Base-by-base conservation (phyloP, 37 sponge, comb jelly and placozoan species). In the Halisarca cf. caerulea region DNA sequence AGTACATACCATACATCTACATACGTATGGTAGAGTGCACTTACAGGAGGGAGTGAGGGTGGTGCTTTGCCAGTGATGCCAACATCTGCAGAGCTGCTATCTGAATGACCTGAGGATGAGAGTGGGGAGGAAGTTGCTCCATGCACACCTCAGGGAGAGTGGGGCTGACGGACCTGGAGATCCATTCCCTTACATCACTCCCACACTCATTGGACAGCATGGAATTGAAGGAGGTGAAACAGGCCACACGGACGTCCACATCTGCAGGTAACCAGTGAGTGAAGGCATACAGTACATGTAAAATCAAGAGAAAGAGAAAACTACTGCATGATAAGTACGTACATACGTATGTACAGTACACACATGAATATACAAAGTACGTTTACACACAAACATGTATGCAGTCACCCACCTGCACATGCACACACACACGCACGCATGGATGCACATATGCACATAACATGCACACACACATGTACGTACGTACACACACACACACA, bases 161-260 rank as follows among this genome's bases (percentile, higher is more conserved):
- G 42, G 77, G 77, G 21, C 45, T 40, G 25, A 37, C 45, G 24
- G 42, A 74, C 6, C 45, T 59, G 0, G 66, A 27, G 35, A 93
- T 55, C 94, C 94, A 93, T 3, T 8, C 36, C 78, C 78, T 78
- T 59, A 93, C 88, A 57, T 93, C 94, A 36, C 20, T 43, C 17
- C 77, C 55, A 37, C 82, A 85, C 39, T 32, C 25, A 4, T 58
- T 80, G 80, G 88, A 89, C n/a, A 93, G 57, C 33, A 90, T 40
- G 21, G 94, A 84, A 45, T 81, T 84, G 57, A 44, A 84, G 55
- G 90, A 90, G 1, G 82, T 93, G 24, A 93, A 84, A 34, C 69
- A 84, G 40, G 85, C 90, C 53, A 87, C 88, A 24, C 73, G 87
- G 20, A 93, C 86, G 55, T 89, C 74, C 40, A 60, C 80, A 54